These are phyloP conservation scores for Anagrus nilaparvatae DNA, from an alignment of 1,140 invertebrate species.

Conservation along the genomic window DNA sequence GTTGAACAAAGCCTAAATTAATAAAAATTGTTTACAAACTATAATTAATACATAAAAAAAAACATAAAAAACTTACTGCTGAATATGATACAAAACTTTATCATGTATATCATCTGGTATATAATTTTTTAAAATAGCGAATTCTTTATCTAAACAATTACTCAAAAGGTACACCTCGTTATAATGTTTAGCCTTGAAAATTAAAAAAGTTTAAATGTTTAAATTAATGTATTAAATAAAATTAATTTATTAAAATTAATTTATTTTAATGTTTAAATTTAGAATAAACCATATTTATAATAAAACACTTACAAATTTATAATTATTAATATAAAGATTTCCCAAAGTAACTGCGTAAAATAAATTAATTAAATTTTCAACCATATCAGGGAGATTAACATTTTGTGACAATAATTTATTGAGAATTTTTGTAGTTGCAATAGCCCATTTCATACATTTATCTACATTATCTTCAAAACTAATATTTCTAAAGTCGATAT, in stretches of 20 bases:
- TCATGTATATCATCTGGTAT: slow-evolving; percentile 11
- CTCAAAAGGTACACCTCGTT: slow-evolving; percentile 17
- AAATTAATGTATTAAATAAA: background rate
- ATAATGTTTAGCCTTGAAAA: slow-evolving; percentile 26
- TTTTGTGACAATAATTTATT: slow-evolving; percentile 24
- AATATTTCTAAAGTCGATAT: slow-evolving; percentile 21
- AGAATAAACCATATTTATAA: background rate
- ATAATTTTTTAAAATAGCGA: slow-evolving; percentile 7
- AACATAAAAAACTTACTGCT: slow-evolving; percentile 5
- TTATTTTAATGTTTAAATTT: slow-evolving; percentile 1
- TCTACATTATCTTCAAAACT: slow-evolving; percentile 22
- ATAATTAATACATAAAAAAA: too few species aligned
- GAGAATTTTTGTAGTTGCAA: slow-evolving; percentile 28
- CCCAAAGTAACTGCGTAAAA: slow-evolving; percentile 25
- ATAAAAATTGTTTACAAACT: background rate
- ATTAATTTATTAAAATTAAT: background rate
- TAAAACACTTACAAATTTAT: slow-evolving; percentile 25
- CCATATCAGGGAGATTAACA: slow-evolving; percentile 18
- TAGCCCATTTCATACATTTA: slow-evolving; percentile 33
- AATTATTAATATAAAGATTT: slow-evolving; percentile 27
- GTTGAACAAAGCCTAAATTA: slow-evolving; percentile 8
- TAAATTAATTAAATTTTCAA: slow-evolving; percentile 21
- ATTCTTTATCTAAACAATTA: slow-evolving; percentile 14
- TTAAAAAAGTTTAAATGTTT: background rate
- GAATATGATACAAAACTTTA: slow-evolving; percentile 5